Base-by-base conservation (phyloP, 2,888 invertebrate species). In the Cerastoderma edule region DNA sequence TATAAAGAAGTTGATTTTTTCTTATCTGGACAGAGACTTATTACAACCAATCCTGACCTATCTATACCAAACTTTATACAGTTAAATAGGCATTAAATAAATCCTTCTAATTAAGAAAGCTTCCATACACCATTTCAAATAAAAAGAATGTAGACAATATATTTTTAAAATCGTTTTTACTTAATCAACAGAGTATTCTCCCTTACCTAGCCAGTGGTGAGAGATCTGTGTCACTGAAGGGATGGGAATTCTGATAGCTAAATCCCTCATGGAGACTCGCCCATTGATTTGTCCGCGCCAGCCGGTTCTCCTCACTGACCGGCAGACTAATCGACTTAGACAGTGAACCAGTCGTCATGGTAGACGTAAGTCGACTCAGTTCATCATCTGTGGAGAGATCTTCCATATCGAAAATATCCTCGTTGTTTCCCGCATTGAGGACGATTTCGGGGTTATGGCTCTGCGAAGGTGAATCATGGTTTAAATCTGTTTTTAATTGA, bases 141-240 rank as follows among this genome's bases (percentile, higher is more conserved):
- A n/a, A n/a, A n/a, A n/a, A n/a, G n/a, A n/a, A n/a, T n/a, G n/a
- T n/a, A n/a, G n/a, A n/a, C n/a, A n/a, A n/a, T n/a, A n/a, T n/a
- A n/a, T n/a, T n/a, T n/a, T n/a, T n/a, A n/a, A n/a, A n/a, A n/a
- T n/a, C n/a, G n/a, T n/a, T n/a, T n/a, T n/a, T n/a, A n/a, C n/a
- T n/a, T n/a, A n/a, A n/a, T n/a, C n/a, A n/a, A n/a, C n/a, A n/a
- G n/a, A n/a, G n/a, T n/a, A n/a, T n/a, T n/a, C n/a, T n/a, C n/a
- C 30, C 94, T 91, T 90, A 95, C 94, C 95, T 95, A 57, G 94
- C 92, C 24, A 94, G 93, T 0, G 95, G 95, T n/a, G 96, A 96
- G 65, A 97, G 94, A 94, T 98, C 98, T 0, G 97, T 96, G 91
- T 98, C 98, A 91, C 98, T 98, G 93, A 97, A 98, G 0, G 84